Conservation (phyloP, 1,140 invertebrate species). For the Magallana gigas region DNA sequence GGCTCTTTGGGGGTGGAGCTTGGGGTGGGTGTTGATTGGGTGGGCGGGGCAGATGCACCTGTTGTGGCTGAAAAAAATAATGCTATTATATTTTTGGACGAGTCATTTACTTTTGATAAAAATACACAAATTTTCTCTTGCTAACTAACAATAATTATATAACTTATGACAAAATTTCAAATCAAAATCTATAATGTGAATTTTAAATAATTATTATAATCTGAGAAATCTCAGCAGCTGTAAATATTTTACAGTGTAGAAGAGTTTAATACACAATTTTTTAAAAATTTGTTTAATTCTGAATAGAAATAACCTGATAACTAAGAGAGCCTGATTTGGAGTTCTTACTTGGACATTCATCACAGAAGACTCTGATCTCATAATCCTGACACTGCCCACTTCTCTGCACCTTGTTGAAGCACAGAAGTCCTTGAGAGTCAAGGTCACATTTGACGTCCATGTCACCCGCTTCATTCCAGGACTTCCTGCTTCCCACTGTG, state of each 20-base stretch:
- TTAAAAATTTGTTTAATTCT: no score
- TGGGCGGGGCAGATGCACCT: not conserved
- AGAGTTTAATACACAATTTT: no score
- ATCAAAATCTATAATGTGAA: no score
- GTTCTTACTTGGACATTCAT: conserved; percentile 70
- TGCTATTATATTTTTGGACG: not conserved
- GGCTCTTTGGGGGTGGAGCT: conserved; percentile 13
- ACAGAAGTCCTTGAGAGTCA: conserved; percentile 84
- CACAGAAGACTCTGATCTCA: conserved; percentile 87
- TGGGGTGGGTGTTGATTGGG: not conserved
- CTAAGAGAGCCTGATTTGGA: no score
- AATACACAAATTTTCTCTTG: no score
- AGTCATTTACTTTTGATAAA: no score
- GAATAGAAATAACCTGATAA: no score
- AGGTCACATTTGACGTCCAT: conserved; percentile 86
- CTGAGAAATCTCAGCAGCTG: no score
- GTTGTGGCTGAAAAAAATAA: conserved; percentile 24
- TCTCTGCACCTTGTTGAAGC: conserved; percentile 77
- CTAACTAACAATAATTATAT: no score
- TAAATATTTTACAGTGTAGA: no score
- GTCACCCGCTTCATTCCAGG: conserved; percentile 70
- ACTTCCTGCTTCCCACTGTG: conserved; percentile 63
- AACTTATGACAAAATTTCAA: no score
- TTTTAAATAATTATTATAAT: no score
- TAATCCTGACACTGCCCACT: conserved; percentile 82